Percentiles rank a stretch among this genome's conserved stretches.
Conservation (phyloP, 2,113 vertebrate species). For the Mandrillus leucophaeus region DNA sequence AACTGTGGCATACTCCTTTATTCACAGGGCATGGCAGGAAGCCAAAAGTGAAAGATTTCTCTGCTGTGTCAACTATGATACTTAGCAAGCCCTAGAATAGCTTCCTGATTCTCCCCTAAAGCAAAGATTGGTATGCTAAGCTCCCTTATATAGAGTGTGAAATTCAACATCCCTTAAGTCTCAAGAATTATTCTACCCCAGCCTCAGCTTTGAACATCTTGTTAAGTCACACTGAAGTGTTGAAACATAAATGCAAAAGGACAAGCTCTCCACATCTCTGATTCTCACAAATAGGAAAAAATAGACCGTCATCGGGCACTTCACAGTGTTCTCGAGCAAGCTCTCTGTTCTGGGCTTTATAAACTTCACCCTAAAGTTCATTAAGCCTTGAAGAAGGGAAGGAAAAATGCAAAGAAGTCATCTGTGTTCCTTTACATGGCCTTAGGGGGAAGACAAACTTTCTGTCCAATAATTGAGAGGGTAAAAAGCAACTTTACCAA, state of each 20-base stretch:
- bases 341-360: neutral
- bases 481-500: neutral
- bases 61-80: neutral
- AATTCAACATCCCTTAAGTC: neutral
- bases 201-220: neutral
- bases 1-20: rapidly evolving
- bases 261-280: neutral
- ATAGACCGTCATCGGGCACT: neutral
- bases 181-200: neutral
- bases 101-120: neutral
- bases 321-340: neutral
- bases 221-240: neutral
- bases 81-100: neutral
- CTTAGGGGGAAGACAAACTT: neutral
- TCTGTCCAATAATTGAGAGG: neutral
- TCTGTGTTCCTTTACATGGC: neutral
- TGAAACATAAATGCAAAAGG: neutral
- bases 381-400: neutral
- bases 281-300: neutral
- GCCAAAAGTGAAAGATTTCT: neutral
- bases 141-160: neutral
- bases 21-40: neutral
- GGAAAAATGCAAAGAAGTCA: neutral
- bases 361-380: neutral
- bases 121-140: neutral